Conservation (phyloP, 2,888 invertebrate genomes). For the Arrhopalites spinosus region DNA sequence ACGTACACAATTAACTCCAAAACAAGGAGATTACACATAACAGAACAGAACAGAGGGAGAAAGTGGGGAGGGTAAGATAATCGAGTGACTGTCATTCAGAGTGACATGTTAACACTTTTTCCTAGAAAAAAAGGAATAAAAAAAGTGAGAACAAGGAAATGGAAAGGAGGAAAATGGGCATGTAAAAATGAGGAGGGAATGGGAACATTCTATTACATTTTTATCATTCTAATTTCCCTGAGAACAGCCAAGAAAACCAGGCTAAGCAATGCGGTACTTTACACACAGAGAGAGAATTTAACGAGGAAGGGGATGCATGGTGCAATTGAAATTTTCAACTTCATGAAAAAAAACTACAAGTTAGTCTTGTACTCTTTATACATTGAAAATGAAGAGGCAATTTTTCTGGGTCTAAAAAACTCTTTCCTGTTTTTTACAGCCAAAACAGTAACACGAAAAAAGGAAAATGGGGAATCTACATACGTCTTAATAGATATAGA, state of each 20-base stretch:
- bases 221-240: not conserved
- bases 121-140: too few species aligned
- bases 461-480: not conserved
- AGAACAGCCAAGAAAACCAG: too few species aligned
- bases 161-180: not conserved
- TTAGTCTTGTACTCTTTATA: not conserved
- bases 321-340: not conserved
- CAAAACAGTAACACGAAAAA: not conserved
- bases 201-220: not conserved
- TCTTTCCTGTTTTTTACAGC: not conserved
- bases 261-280: not conserved
- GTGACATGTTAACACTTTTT: too few species aligned
- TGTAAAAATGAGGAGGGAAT: not conserved
- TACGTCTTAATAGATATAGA: not conserved
- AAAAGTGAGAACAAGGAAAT: not conserved
- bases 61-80: too few species aligned
- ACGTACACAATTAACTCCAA: too few species aligned
- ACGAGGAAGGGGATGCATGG: not conserved
- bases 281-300: not conserved
- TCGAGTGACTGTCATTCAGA: too few species aligned
- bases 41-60: too few species aligned
- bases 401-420: not conserved
- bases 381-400: not conserved
- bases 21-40: too few species aligned
- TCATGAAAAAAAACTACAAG: not conserved